Percentiles rank a stretch among this genome's conserved stretches.
phyloP scores from a whole-genome alignment of 1,140 invertebrate species.

The Caenorhabditis tropicalis region DNA sequence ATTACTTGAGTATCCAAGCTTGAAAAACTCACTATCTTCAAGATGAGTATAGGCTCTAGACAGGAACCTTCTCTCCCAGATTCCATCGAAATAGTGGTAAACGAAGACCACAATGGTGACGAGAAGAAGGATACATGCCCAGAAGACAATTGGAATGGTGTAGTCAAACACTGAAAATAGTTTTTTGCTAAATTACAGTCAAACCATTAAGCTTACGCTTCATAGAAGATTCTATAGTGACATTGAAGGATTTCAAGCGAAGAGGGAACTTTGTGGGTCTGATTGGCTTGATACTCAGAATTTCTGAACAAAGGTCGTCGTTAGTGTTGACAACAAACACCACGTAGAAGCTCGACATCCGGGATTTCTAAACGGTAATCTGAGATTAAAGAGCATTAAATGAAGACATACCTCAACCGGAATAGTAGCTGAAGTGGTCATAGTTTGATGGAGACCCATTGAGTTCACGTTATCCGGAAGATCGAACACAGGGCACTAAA shows the following conservation, averaged over 20 bases:
- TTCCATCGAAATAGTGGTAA: slow-evolving; percentile 22
- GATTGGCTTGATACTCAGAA: neutral
- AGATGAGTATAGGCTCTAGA: slow-evolving; percentile 13
- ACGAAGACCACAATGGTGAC: slow-evolving; percentile 13
- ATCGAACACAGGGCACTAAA: slow-evolving; percentile 13
- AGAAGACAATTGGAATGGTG: slow-evolving; percentile 12
- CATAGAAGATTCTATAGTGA: slow-evolving; percentile 11
- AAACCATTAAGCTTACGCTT: neutral
- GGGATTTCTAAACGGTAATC: neutral
- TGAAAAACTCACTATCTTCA: neutral
- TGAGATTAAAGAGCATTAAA: neutral
- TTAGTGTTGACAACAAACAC: slow-evolving; percentile 28
- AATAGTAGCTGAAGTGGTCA: neutral
- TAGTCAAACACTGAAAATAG: neutral
- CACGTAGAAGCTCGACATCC: slow-evolving; percentile 15
- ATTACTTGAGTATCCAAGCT: neutral
- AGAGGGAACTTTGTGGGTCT: slow-evolving; percentile 7
- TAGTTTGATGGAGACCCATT: slow-evolving; percentile 12
- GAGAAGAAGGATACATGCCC: neutral
- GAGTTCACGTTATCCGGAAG: slow-evolving; percentile 10
- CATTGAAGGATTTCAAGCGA: slow-evolving; percentile 9
- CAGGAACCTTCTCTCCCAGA: slow-evolving; percentile 3
- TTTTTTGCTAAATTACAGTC: neutral
- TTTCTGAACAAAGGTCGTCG: slow-evolving; percentile 15
- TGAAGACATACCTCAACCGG: neutral